These are phyloP conservation scores for Cromileptes altivelis DNA, from an alignment of 2,113 vertebrate species.

Conservation along the genomic window DNA sequence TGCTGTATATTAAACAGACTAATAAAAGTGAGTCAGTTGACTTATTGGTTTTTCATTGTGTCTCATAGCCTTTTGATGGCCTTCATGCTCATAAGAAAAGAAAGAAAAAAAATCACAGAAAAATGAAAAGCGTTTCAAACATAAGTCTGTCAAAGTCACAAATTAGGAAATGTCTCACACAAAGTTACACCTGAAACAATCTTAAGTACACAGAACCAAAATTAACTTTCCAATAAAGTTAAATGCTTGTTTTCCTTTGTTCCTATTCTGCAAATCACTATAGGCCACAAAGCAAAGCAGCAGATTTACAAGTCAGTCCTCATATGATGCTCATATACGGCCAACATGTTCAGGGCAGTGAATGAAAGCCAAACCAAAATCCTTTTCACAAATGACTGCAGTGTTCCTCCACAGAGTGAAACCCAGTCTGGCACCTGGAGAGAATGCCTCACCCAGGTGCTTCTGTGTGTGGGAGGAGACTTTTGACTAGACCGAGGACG, in stretches of 20 bases:
- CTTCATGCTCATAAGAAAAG: slow-evolving; percentile 17
- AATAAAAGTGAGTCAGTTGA: slow-evolving; percentile 15
- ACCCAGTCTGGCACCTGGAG: background rate
- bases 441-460: slow-evolving; percentile 19
- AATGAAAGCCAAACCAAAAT: slow-evolving; percentile 9
- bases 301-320: background rate
- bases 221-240: background rate
- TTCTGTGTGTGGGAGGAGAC: background rate
- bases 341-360: background rate
- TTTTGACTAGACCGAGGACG: background rate
- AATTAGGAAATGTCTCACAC: background rate
- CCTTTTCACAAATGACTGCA: background rate
- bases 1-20: background rate
- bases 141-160: slow-evolving; percentile 17
- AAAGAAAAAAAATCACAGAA: background rate
- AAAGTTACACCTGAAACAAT: background rate
- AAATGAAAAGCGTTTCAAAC: background rate
- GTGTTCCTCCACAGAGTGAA: background rate
- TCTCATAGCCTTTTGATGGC: slow-evolving; percentile 14
- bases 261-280: background rate
- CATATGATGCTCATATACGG: background rate
- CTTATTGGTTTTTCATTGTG: slow-evolving; percentile 32
- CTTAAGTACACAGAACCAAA: background rate
- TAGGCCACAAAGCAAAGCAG: background rate
- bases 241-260: background rate